These are phyloP conservation scores for Taxidea taxus DNA, from an alignment of 2,113 vertebrate species.

Conservation along the genomic window DNA sequence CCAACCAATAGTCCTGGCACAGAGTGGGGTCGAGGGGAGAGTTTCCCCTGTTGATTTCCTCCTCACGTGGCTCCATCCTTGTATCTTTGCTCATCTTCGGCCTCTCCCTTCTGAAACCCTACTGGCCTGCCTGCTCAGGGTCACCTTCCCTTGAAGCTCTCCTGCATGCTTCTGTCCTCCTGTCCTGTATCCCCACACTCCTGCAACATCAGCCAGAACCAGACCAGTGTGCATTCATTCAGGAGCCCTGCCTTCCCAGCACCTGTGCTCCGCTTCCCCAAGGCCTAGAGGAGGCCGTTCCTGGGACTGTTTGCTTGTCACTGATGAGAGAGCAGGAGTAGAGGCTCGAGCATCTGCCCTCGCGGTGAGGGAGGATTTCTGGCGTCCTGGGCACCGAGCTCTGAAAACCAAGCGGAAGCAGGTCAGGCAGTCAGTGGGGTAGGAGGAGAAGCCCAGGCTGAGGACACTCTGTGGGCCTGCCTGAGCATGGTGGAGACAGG, in stretches of 20 bases:
- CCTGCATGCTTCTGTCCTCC: neutral
- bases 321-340: neutral
- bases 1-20: neutral
- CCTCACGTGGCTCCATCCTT: neutral
- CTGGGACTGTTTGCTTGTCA: neutral
- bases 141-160: neutral
- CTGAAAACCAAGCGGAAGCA: neutral
- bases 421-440: neutral
- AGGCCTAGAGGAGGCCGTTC: neutral
- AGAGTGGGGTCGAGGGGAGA: accelerated
- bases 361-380: neutral
- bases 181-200: neutral
- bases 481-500: neutral
- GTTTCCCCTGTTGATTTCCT: neutral
- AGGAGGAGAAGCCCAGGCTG: neutral
- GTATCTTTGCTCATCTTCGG: neutral
- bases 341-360: neutral
- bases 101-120: neutral
- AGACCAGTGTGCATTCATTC: accelerated
- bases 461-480: neutral
- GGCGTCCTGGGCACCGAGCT: neutral
- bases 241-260: neutral
- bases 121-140: neutral
- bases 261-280: neutral
- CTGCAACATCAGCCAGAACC: neutral